Conservation (phyloP, 2,888 invertebrate species). For the Rhingia campestris region DNA sequence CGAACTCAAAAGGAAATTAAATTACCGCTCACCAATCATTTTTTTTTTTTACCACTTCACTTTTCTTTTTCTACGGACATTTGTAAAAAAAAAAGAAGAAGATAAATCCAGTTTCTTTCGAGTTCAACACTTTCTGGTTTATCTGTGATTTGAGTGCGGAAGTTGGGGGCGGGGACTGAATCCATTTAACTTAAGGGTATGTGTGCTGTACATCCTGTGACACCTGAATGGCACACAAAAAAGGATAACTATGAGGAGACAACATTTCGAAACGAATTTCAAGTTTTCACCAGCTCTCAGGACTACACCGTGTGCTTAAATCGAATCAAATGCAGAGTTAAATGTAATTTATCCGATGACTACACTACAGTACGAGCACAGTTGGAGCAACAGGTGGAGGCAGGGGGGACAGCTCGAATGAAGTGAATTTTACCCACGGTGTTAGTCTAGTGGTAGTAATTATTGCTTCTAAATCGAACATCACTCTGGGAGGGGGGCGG, state of each 20-base stretch:
- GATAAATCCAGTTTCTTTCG: conserved; percentile 2
- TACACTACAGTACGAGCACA: conserved; percentile 6
- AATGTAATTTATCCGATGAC: conserved; percentile 31
- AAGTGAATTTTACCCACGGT: background rate
- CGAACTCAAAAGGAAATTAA: conserved; percentile 66
- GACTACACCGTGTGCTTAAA: conserved; percentile 6
- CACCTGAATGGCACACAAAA: background rate
- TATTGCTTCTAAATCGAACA: conserved; percentile 52
- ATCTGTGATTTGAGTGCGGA: conserved; percentile 3
- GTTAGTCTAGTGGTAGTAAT: conserved; percentile 29
- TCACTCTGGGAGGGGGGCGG: background rate
- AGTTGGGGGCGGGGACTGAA: conserved; percentile 6
- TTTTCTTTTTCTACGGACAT: conserved; percentile 19
- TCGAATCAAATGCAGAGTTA: conserved; percentile 36
- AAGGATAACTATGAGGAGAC: conserved; percentile 1
- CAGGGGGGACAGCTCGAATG: background rate
- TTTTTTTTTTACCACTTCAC: conserved; percentile 3
- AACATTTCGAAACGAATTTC: conserved; percentile 12
- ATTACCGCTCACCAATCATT: conserved; percentile 55
- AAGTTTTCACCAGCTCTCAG: background rate
- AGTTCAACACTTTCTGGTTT: conserved; percentile 24
- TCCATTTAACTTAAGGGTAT: conserved; percentile 9
- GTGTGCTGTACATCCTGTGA: conserved; percentile 7
- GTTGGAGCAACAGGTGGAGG: background rate
- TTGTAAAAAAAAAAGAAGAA: conserved; percentile 30